Evolutionary conservation across 2,113 vertebrate species (phyloP), one percentile per base, ranked within the genome.

Genomic region (Perca schrenkii): DNA sequence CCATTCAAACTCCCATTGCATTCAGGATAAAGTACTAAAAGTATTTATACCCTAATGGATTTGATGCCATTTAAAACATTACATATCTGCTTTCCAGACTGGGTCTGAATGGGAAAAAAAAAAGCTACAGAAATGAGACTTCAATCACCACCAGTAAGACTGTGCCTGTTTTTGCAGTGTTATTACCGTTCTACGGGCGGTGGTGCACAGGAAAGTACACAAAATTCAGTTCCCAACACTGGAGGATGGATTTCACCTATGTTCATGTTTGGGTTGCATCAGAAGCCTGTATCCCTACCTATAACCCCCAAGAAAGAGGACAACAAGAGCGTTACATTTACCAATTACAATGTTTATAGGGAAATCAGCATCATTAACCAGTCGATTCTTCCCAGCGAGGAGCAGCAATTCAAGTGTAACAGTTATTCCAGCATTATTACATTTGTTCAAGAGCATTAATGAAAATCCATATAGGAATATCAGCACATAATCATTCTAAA

Each of bases 351-450:
- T 4, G 54, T 88, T 87, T 67, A 74, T 49, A 64, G 11, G 4
- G 28, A 70, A 70, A 76, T 72, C 73, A 68, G 62, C 50, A 77
- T 40, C 56, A 47, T 67, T 6, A 71, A 71, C 34, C 57, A 0
- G 13, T 36, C 46, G 1, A 64, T 7, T 64, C 49, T 70, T 88
- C 80, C 67, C 61, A 89, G 80, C 73, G 52, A 3, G 68, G 56
- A 87, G 86, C 84, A 91, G 75, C 82, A 80, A 87, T 90, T 93
- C 68, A 86, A 88, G 82, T 88, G 92, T 91, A 94, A 93, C 93
- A 94, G 92, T 88, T 74, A 64, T 78, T 93, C 90, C 93, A 92
- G 93, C 89, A 89, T 83, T 58, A 62, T 52, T 68, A 49, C 17
- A 73, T 82, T 80, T 57, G 66, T 88, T 88, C 60, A 64, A 79